Base-by-base conservation (phyloP, 2,888 invertebrate species). In the Acholoe squamosa region DNA sequence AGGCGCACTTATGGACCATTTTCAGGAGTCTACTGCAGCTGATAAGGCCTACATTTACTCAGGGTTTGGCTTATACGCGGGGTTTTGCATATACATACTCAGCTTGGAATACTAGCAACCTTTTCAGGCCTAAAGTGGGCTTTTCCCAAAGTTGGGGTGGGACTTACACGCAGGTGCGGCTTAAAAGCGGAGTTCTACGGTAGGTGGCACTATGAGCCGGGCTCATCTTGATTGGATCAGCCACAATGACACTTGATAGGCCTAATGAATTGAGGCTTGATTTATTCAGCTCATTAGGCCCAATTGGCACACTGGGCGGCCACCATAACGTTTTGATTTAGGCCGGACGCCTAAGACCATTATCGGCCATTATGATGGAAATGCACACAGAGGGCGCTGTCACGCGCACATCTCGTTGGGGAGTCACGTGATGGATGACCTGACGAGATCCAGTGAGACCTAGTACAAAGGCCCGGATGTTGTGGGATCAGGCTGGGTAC, bases 331-430 rank as follows among this genome's bases (percentile, higher is more conserved):
- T 56, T 86, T 31, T 86, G 86, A 86, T 86, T 86, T 86, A 86
- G 86, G 31, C 52, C 52, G 31, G 25, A 0, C 56, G 52, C 31
- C 86, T 56, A 56, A 52, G 25, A 52, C 86, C 86, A 86, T 86
- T 86, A 86, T 19, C 86, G 56, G 54, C 86, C 86, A 54, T 86
- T 86, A 43, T 84, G 84, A 54, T 54, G 86, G 54, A n/a, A 28
- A 54, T 54, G 54, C 52, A 52, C 52, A 33, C 33, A 33, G 86
- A 54, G 86, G 86, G 86, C 86, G 56, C 86, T 86, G 86, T 86
- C 86, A 86, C 86, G 86, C 86, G 86, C 86, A 54, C 86, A 86
- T 86, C 86, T 86, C 86, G 86, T 86, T 86, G 52, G 86, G 86
- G 28, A 52, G 86, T 52, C 86, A 86, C 86, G 86, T 86, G 86